Conservation (phyloP, 2,113 vertebrate species). For the Sinocyclocheilus grahami region DNA sequence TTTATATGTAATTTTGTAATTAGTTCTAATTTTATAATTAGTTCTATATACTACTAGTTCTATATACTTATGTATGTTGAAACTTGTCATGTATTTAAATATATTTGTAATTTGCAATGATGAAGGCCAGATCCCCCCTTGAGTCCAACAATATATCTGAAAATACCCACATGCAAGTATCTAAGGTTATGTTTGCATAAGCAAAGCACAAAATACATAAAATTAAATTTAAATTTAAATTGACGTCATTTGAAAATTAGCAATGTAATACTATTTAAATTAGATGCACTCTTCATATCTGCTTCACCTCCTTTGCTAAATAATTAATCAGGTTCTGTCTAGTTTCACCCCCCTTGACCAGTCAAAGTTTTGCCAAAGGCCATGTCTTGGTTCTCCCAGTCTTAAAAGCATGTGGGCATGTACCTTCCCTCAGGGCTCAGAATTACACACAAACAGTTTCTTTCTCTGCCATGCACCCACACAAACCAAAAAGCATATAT, state of each 20-base stretch:
- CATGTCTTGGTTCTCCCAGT: slow-evolving; percentile 11
- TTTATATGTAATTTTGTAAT: no score
- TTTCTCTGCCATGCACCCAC: background rate
- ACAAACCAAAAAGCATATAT: slow-evolving; percentile 17
- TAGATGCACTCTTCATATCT: background rate
- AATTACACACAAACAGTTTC: slow-evolving; percentile 4
- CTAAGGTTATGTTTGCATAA: background rate
- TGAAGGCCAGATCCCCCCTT: no score
- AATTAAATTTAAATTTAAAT: background rate
- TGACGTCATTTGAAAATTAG: background rate
- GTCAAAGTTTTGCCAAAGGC: slow-evolving; percentile 34
- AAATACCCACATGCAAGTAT: background rate
- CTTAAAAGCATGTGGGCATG: slow-evolving; percentile 41
- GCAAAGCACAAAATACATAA: background rate
- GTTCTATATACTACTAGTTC: no score
- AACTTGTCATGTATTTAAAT: no score
- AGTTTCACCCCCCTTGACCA: slow-evolving; percentile 39
- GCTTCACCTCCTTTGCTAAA: slow-evolving; percentile 24
- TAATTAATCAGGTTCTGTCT: slow-evolving; percentile 45
- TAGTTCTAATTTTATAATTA: no score
- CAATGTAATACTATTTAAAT: background rate
- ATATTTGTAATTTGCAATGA: no score
- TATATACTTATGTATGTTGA: no score
- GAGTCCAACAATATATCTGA: background rate
- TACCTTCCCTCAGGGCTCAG: slow-evolving; percentile 1